Percentiles rank a stretch among this genome's conserved stretches.
phyloP scores from a whole-genome alignment of 2,113 vertebrate genomes.

The Cervus canadensis region DNA sequence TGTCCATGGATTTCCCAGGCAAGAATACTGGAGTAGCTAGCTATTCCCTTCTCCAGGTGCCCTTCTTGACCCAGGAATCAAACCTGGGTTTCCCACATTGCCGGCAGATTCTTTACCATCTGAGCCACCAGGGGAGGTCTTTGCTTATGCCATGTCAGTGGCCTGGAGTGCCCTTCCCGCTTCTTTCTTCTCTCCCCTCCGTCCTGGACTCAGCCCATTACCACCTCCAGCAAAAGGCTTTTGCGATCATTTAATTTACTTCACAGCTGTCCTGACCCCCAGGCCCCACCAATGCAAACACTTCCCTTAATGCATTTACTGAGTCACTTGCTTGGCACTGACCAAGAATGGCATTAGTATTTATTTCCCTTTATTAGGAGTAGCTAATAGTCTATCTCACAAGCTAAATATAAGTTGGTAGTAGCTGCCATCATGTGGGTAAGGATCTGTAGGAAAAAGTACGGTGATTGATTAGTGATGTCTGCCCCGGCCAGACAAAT shows the following conservation, averaged over 20 bases:
- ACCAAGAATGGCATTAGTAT: not conserved
- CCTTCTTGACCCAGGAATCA: not conserved
- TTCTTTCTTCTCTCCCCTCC: not conserved
- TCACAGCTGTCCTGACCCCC: not conserved
- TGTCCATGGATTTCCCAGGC: not conserved
- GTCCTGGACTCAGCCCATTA: not conserved
- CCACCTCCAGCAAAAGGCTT: conserved; percentile 4
- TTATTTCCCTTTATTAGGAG: conserved; percentile 7
- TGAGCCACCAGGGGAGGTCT: not conserved
- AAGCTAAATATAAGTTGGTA: not conserved
- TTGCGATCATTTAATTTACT: not conserved
- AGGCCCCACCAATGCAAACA: not conserved
- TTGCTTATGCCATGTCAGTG: not conserved
- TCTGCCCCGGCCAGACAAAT: not conserved
- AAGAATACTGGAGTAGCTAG: not conserved
- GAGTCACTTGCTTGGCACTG: not conserved
- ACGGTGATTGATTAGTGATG: not conserved
- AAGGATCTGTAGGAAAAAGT: not conserved
- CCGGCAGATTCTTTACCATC: not conserved
- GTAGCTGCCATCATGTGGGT: not conserved
- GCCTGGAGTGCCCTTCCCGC: not conserved
- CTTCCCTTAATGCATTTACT: not conserved
- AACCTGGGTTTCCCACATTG: not conserved
- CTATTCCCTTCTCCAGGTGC: not conserved
- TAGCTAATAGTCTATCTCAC: not conserved